Base-by-base conservation (phyloP, 2,888 invertebrate species). In the Aricia artaxerxes region DNA sequence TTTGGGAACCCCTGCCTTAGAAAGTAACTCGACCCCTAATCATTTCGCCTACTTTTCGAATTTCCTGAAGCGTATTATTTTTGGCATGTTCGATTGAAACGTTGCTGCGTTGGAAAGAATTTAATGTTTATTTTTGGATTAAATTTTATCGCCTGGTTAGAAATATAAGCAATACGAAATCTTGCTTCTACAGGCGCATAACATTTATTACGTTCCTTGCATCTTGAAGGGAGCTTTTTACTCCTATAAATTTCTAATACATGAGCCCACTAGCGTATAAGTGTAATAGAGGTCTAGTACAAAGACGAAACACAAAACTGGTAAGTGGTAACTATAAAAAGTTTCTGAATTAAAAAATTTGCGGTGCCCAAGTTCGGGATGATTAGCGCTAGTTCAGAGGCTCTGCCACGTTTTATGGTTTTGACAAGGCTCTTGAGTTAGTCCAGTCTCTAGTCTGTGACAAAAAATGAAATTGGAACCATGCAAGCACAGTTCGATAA, bases 31-130 rank as follows among this genome's bases (percentile, higher is more conserved):
- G 69, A 69, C 38, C 13, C 35, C 4, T 38, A 38, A 11, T 11
- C 3, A 64, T 31, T 64, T 31, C 11, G 38, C 69, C 69, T 16
- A 69, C 69, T 35, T 69, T 38, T 11, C 13, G 69, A 69, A 69
- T 69, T 38, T 69, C 35, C 69, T 69, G 64, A 69, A 9, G 64
- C 11, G 35, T 69, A 35, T 64, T 64, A 64, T 69, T 69, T 69
- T 69, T 69, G 35, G 69, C 35, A 35, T 69, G 35, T 5, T 69
- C 35, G 38, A 38, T 69, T 13, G 64, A 31, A 31, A 38, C 69
- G 69, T 16, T 16, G 16, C 16, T 16, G 16, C 13, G 57, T 35
- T 69, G 69, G 35, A 24, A 64, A 69, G 35, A 13, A 35, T 35
- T 69, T 5, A 11, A 35, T 11, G 24, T 35, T 69, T 69, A 69